Base-by-base conservation (phyloP, 1,140 invertebrate species). In the Atta texana region DNA sequence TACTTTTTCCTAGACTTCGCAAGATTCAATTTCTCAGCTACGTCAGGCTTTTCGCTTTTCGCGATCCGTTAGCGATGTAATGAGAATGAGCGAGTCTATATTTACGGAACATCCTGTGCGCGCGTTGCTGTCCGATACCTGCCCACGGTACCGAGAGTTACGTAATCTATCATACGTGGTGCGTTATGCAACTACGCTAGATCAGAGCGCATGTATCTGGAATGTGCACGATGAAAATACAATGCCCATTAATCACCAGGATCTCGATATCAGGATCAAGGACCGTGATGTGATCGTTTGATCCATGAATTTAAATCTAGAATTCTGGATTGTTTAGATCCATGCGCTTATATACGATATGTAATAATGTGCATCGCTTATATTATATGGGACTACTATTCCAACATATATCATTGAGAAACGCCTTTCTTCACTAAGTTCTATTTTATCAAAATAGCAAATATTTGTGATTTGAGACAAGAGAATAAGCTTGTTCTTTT, bases 211-310 rank as follows among this genome's bases (percentile, higher is more conserved):
- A 49, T 59, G 61, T 51, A 49, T 61, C 24, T 5, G 71, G 89
- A 85, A 85, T 89, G 85, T 64, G 78, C 76, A 44, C 68, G 61
- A 49, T 75, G 89, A 86, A 91, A 91, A 91, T 75, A 82, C 77
- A 69, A 90, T 71, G 57, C 18, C 24, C n/a, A 61, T 76, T 87
- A 78, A 87, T 89, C 85, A 85, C 24, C 31, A 31, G 34, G 77
- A 84, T 86, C 85, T 74, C 59, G 57, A 63, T 74, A 86, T 68
- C 78, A 87, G 75, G 89, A 91, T 91, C 87, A 87, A 88, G 84
- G 89, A 89, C 71, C 34, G 71, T 51, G 34, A 6, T 31, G 14
- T 21, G 53, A 66, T 59, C 44, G 59, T 28, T 10, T 63, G 81
- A 86, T 64, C 82, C 63, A 18, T 81, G 55, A 86, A 64, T 12